Conservation (phyloP, 1,140 invertebrate species). For the Probaryconus sp. region DNA sequence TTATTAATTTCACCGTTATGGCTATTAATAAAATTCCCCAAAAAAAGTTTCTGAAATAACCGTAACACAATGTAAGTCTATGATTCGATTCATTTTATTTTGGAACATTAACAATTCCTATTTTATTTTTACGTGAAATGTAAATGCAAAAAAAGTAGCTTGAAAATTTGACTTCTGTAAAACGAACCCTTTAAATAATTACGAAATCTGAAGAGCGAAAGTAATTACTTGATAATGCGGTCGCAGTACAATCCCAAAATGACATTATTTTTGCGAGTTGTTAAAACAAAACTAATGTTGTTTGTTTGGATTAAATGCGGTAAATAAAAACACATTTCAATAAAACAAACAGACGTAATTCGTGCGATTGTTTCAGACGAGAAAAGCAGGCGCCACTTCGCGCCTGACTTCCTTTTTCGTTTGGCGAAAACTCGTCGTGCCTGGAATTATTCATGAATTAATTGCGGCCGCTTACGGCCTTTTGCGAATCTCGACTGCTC, state of each 20-base stretch:
- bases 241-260: not conserved
- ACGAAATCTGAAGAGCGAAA: not conserved
- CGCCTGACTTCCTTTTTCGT: conserved; percentile 51
- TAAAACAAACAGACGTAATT: conserved; percentile 41
- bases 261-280: not conserved
- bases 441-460: conserved; percentile 53
- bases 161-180: no score
- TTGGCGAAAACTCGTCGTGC: conserved; percentile 47
- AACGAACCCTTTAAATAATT: not conserved
- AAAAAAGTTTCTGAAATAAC: no score
- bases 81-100: no score
- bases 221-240: conserved; percentile 6
- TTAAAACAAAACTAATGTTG: conserved; percentile 11
- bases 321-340: conserved; percentile 31
- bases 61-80: no score
- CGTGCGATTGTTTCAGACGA: conserved; percentile 37
- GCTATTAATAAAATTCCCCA: no score
- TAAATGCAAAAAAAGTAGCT: no score
- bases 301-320: conserved; percentile 13
- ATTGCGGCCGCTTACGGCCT: conserved; percentile 44
- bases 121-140: no score
- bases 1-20: no score
- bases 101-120: no score
- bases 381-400: conserved; percentile 42
- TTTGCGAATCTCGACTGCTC: conserved; percentile 48